Conservation (phyloP, 2,113 vertebrate species). For the Spermophilus dauricus region DNA sequence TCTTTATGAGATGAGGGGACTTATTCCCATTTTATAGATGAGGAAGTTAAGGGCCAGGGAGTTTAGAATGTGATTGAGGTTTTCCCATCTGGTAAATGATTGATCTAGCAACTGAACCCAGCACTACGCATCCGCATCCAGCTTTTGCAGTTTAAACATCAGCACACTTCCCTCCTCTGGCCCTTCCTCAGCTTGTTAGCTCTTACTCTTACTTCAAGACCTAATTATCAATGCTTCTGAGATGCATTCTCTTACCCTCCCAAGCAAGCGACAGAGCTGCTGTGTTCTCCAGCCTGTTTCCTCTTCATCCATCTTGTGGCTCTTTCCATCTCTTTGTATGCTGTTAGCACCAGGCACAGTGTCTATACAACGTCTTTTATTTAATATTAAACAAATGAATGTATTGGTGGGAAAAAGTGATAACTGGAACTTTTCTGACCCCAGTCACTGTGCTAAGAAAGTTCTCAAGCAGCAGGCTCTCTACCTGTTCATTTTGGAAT, state of each 20-base stretch:
- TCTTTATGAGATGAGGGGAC: background rate
- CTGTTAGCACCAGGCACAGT: background rate
- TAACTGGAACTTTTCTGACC: background rate
- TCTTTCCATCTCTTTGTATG: background rate
- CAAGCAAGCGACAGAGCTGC: fast-evolving
- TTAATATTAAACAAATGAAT: background rate
- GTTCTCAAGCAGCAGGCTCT: background rate
- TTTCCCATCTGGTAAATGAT: background rate
- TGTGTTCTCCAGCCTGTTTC: background rate
- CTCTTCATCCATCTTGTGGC: background rate
- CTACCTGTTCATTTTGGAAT: background rate
- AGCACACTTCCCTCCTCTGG: background rate
- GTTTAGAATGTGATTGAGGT: background rate
- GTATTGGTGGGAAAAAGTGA: background rate
- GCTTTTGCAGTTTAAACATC: background rate
- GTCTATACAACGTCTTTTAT: background rate
- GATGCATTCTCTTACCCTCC: background rate
- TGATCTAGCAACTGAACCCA: background rate
- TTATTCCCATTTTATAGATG: conserved; percentile 1
- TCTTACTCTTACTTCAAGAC: background rate
- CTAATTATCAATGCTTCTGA: background rate
- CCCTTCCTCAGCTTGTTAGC: background rate
- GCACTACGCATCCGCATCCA: background rate
- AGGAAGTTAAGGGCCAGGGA: conserved; percentile 30
- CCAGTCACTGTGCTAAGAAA: background rate